Percentiles rank a stretch among this genome's conserved stretches.
Conservation (phyloP, 2,113 vertebrate species). For the Psettodes erumei region DNA sequence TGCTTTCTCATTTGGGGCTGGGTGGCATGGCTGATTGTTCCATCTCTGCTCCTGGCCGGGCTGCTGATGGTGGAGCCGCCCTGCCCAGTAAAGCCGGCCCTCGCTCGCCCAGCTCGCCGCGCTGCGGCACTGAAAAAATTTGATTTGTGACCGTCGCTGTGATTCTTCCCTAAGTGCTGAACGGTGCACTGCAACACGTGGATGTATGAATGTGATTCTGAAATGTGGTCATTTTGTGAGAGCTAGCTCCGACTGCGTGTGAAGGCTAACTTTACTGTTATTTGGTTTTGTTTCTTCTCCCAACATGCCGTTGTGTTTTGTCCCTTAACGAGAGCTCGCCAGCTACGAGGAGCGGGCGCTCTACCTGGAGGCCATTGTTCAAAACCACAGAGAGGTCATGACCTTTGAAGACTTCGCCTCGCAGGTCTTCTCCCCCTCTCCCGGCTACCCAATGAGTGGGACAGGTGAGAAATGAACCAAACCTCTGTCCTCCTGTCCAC, state of each 20-base stretch:
- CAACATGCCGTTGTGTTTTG: slow-evolving; percentile 13
- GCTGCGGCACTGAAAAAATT: background rate
- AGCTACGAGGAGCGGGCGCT: slow-evolving; percentile 98
- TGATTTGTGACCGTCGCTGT: background rate
- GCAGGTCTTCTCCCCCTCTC: slow-evolving; percentile 96
- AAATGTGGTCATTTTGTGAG: slow-evolving; percentile 7
- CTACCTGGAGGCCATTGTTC: slow-evolving; percentile 97
- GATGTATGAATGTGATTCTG: background rate
- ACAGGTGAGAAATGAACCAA: slow-evolving; percentile 88
- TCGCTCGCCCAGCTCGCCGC: background rate
- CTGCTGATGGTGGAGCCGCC: slow-evolving; percentile 48
- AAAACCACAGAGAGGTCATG: slow-evolving; percentile 97
- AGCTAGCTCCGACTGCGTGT: background rate
- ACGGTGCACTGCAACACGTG: background rate
- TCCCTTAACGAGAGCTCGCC: slow-evolving; percentile 83
- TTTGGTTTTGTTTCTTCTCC: slow-evolving; percentile 1
- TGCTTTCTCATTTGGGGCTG: slow-evolving; percentile 89
- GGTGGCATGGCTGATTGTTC: slow-evolving; percentile 69
- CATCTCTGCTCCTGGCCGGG: slow-evolving; percentile 56
- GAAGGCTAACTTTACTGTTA: background rate
- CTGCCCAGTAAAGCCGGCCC: slow-evolving; percentile 27
- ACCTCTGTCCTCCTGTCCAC: slow-evolving; percentile 4
- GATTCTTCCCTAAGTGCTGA: background rate
- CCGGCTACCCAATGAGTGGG: slow-evolving; percentile 88
- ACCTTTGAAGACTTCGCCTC: slow-evolving; percentile 98